Conservation (phyloP, 2,888 invertebrate species). For the Idaea biselata region DNA sequence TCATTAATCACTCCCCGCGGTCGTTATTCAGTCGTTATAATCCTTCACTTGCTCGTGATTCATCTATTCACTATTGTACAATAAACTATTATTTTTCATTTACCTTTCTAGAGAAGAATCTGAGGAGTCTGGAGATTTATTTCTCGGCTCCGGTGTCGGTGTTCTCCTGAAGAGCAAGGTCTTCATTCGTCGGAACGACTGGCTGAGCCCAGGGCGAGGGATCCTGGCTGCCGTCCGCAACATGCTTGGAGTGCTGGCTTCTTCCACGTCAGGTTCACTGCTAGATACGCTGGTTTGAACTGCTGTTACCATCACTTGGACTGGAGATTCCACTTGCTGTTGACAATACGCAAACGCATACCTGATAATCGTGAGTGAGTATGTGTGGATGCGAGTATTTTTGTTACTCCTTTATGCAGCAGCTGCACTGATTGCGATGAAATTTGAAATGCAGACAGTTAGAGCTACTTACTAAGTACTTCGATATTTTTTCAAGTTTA, state of each 20-base stretch:
- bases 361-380: not conserved
- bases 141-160: conserved; percentile 32
- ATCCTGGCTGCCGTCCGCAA: conserved; percentile 36
- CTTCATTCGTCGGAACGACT: conserved; percentile 55
- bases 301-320: conserved; percentile 13
- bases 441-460: too few relatives aligned
- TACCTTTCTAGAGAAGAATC: conserved; percentile 50
- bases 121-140: conserved; percentile 42
- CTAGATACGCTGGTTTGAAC: conserved; percentile 15
- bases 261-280: conserved; percentile 23
- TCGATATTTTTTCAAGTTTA: too few relatives aligned
- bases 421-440: too few relatives aligned
- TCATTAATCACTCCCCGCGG: too few relatives aligned
- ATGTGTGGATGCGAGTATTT: not conserved
- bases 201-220: conserved; percentile 54
- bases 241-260: conserved; percentile 25
- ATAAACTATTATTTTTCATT: not conserved
- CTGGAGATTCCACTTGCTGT: conserved; percentile 46
- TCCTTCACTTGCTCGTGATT: too few relatives aligned
- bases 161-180: conserved; percentile 43
- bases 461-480: too few relatives aligned
- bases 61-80: too few relatives aligned
- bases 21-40: too few relatives aligned
- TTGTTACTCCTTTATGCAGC: not conserved
- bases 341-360: conserved; percentile 2